Evolutionary conservation across 2,113 vertebrate genomes (phyloP), one percentile per base, ranked within the genome.

Genomic region (Tragelaphus strepsiceros): DNA sequence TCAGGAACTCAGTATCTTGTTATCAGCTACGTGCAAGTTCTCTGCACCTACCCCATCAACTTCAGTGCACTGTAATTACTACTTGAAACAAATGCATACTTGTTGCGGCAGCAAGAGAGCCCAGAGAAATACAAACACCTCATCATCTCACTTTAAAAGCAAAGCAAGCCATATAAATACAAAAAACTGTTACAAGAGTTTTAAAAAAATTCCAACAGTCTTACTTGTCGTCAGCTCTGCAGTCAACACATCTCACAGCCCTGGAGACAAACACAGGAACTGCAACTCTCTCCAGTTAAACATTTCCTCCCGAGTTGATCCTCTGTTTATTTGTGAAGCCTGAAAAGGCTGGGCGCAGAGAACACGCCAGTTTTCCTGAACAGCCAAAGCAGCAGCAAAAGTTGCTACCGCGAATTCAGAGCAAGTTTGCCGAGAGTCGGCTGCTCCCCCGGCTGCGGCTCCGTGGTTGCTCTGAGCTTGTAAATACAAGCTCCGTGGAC

Each of bases 401-500:
- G 97, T 98, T 98, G 98, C 98, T 96, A 81, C 98, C 96, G 98
- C 74, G 97, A 97, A 39, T 97, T 96, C 97, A 67, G 97, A 98
- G 83, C 94, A 97, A 99, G 98, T 99, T 98, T 97, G 98, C 97
- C 97, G 98, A 98, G 98, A 97, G 97, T 98, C 95, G 32, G 53
- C n/a, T 56, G 96, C 89, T 96, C 98, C 88, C 98, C 32, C 43
- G 96, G 97, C 98, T 98, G 97, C n/a, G 35, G 94, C 98, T 98
- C 2, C 85, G 98, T 88, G 97, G 98, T 96, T 97, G 98, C 98
- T 98, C 98, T 53, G 96, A 98, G 98, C 99, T 99, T 99, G 99
- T 99, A 99, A 99, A 99, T 99, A 99, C 98, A 99, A 99, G 99
- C 98, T 99, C 98, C 97, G 98, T 98, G 99, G 98, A 99, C 99